These are phyloP conservation scores for Oligia latruncula DNA, from an alignment of 2,888 invertebrate species.

Conservation along the genomic window DNA sequence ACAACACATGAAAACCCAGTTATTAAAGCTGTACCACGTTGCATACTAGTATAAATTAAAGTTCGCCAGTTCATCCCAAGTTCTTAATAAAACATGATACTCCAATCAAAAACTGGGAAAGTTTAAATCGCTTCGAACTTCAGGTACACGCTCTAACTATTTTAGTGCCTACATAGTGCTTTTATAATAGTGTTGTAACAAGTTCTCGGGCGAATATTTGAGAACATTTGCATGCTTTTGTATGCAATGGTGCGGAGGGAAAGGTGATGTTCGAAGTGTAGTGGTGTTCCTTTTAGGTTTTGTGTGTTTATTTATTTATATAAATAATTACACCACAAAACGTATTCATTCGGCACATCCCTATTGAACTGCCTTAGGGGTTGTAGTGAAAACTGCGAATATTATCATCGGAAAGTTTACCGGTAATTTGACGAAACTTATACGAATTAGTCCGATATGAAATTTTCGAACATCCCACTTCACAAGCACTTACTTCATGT, in stretches of 20 bases:
- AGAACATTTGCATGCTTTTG: constrained; percentile 31
- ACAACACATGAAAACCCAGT: not conserved
- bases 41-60: constrained; percentile 32
- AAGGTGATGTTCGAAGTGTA: not conserved
- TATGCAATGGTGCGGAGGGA: not conserved
- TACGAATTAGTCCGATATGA: constrained; percentile 60
- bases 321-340: not conserved
- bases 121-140: constrained; percentile 58
- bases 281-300: not conserved
- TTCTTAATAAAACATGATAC: constrained; percentile 62
- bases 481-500: constrained; percentile 29
- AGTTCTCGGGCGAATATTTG: constrained; percentile 28
- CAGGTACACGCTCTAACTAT: constrained; percentile 58
- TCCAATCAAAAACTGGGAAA: constrained; percentile 60
- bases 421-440: constrained; percentile 34
- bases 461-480: constrained; percentile 51
- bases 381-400: constrained; percentile 56
- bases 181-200: constrained; percentile 59
- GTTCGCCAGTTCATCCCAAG: constrained; percentile 42
- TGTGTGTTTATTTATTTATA: not conserved
- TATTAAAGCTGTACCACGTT: not conserved
- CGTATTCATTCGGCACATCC: not conserved
- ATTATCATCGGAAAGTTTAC: constrained; percentile 59
- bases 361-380: constrained; percentile 7
- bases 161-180: constrained; percentile 60